Evolutionary conservation across 2,113 vertebrate species (phyloP).

Genomic region (Diadophis punctatus): DNA sequence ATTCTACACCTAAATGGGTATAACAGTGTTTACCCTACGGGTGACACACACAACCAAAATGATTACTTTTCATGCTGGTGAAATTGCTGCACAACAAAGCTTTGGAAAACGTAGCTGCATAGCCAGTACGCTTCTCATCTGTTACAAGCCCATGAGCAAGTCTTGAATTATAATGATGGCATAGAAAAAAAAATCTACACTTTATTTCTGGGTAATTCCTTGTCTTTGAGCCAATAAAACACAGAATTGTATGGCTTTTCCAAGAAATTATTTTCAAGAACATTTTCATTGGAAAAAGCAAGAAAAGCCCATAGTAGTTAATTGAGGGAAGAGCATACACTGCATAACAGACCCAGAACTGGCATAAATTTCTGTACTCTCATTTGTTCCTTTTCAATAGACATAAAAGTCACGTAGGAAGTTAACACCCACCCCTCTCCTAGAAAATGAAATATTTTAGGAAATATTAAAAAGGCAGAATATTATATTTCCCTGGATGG

Average conservation of each 20-base stretch:
- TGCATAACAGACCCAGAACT: not conserved
- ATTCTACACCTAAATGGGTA: conserved; percentile 48
- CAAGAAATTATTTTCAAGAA: not conserved
- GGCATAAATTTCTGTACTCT: not conserved
- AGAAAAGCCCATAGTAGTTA: not conserved
- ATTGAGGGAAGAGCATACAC: not conserved
- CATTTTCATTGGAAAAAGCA: not conserved
- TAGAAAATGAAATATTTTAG: too few relatives aligned
- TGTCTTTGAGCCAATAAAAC: not conserved
- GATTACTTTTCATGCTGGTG: rapidly evolving
- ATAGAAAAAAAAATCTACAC: not conserved
- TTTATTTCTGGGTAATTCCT: not conserved
- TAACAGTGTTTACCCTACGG: not conserved
- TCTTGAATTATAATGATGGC: conserved; percentile 3
- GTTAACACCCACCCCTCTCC: too few relatives aligned
- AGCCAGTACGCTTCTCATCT: not conserved
- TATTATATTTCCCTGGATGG: too few relatives aligned
- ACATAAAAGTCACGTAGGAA: not conserved
- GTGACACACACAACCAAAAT: not conserved
- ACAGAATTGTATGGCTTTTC: not conserved
- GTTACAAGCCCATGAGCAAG: not conserved
- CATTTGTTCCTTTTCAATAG: not conserved
- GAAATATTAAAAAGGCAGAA: too few relatives aligned
- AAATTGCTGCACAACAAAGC: not conserved
- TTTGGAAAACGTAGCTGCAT: conserved; percentile 1